Base-by-base conservation (phyloP, 2,888 invertebrate species). In the Conops quadrifasciatus region DNA sequence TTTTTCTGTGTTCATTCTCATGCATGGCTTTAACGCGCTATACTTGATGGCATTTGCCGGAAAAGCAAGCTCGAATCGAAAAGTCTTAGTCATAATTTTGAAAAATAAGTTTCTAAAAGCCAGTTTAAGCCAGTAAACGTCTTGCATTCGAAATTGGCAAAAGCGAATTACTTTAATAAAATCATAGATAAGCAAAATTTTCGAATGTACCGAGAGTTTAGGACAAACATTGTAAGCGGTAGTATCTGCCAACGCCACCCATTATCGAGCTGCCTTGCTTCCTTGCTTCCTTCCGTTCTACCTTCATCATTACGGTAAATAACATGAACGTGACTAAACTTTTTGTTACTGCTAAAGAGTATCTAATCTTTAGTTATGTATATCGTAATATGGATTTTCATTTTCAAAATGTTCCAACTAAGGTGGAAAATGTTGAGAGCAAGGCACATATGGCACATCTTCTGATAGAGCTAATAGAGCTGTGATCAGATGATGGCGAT, bases 81-180 rank as follows among this genome's bases (percentile, higher is more conserved):
- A 11, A 13, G 58, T n/a, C 45, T 43, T n/a, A n/a, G n/a, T 45
- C 21, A 58, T 67, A 67, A 67, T 58, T 43, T 67, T 83, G 82
- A 82, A 82, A 82, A 83, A 83, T 83, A 83, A 83, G 83, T 83
- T 83, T 83, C 83, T 83, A 83, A 83, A 83, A 83, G 83, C 36
- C 9, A 9, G 82, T 83, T 82, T 83, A 83, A 83, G 83, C 81
- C 79, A 78, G 79, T 77, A 76, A 77, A 78, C 76, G 83, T 79
- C 77, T 77, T 81, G 82, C 80, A 82, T 82, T 83, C 82, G 81
- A 83, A 77, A 73, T 74, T 64, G 60, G 60, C 26, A 49, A 83
- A 77, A 67, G 56, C n/a, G 3, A 49, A 49, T n/a, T 49, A 36
- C 49, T 49, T 49, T 19, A 3, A 49, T n/a, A 49, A 21, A 58